These are phyloP conservation scores for Dynastes maya DNA, from an alignment of 2,888 invertebrate genomes.

Conservation along the genomic window DNA sequence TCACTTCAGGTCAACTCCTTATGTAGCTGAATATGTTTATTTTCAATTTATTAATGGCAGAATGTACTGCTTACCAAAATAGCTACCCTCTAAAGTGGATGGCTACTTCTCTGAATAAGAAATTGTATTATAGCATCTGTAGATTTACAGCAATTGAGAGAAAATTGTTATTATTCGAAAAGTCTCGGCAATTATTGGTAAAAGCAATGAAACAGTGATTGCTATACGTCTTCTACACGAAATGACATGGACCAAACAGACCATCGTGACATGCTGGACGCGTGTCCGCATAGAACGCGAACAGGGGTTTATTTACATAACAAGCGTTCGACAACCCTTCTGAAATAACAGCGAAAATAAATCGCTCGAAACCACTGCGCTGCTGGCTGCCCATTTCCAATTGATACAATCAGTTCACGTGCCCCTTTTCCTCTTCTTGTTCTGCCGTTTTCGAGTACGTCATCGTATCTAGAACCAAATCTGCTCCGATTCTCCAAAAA, in stretches of 20 bases:
- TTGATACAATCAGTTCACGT: conserved; percentile 57
- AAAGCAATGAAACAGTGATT: neutral
- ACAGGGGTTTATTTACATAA: conserved; percentile 59
- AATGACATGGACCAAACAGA: conserved; percentile 30
- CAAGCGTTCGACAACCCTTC: conserved; percentile 61
- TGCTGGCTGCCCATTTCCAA: conserved; percentile 46
- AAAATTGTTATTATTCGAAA: too few species aligned
- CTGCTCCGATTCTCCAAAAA: conserved; percentile 48
- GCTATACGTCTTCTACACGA: conserved; percentile 14
- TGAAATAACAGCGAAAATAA: conserved; percentile 62
- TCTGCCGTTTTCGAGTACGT: conserved; percentile 8
- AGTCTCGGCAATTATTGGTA: too few species aligned
- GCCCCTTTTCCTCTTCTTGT: conserved; percentile 30
- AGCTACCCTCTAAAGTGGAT: too few species aligned
- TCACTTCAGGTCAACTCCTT: too few species aligned
- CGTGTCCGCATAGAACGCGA: conserved; percentile 31
- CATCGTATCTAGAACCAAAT: conserved; percentile 41
- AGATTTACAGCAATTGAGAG: too few species aligned
- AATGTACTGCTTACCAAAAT: too few species aligned
- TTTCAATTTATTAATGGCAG: too few species aligned
- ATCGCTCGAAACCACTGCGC: conserved; percentile 52
- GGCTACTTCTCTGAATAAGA: too few species aligned
- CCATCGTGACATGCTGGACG: conserved; percentile 28
- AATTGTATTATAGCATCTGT: too few species aligned
- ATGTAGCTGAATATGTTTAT: too few species aligned